Percentiles rank a stretch among this genome's conserved stretches.
phyloP scores from a whole-genome alignment of 2,797 vertebrate genomes.

The Lagocephalus sceleratus region DNA sequence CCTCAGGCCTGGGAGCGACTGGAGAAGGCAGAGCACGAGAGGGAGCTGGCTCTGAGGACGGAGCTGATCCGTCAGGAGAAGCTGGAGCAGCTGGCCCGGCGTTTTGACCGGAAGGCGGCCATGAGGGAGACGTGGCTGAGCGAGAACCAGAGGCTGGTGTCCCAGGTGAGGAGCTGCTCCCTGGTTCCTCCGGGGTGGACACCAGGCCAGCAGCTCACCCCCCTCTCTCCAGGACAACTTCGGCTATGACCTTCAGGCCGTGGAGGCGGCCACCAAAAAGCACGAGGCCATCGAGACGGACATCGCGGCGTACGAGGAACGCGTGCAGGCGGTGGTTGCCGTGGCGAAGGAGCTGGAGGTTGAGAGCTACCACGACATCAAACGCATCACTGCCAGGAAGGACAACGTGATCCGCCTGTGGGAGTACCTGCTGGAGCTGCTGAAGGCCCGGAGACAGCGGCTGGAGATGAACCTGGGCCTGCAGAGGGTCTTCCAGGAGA shows the following conservation, averaged over 20 bases:
- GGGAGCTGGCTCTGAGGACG: slow-evolving; percentile 90
- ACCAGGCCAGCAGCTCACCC: too few species aligned
- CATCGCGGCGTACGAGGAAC: slow-evolving; percentile 88
- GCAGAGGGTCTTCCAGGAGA: slow-evolving; percentile 96
- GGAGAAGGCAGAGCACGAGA: slow-evolving; percentile 95
- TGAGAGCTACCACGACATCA: slow-evolving; percentile 92
- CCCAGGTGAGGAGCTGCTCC: slow-evolving; percentile 77
- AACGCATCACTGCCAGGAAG: slow-evolving; percentile 87
- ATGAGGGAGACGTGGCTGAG: slow-evolving; percentile 97
- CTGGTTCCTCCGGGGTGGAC: too few species aligned
- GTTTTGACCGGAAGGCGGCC: slow-evolving; percentile 94
- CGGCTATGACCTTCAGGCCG: slow-evolving; percentile 89
- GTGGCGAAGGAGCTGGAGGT: slow-evolving; percentile 90
- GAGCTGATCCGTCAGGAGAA: slow-evolving; percentile 97
- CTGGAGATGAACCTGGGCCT: slow-evolving; percentile 93
- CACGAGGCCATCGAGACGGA: slow-evolving; percentile 92
- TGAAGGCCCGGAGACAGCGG: slow-evolving; percentile 84
- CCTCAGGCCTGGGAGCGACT: slow-evolving; percentile 91
- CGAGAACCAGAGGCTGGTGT: slow-evolving; percentile 92
- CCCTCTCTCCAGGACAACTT: slow-evolving; percentile 83
- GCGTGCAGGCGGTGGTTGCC: slow-evolving; percentile 83
- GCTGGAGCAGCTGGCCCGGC: slow-evolving; percentile 91
- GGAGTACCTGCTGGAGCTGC: slow-evolving; percentile 96
- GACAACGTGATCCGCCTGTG: slow-evolving; percentile 95
- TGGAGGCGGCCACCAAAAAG: slow-evolving; percentile 90